Conservation (phyloP, 2,797 vertebrate species). For the Novumbra hubbsi region DNA sequence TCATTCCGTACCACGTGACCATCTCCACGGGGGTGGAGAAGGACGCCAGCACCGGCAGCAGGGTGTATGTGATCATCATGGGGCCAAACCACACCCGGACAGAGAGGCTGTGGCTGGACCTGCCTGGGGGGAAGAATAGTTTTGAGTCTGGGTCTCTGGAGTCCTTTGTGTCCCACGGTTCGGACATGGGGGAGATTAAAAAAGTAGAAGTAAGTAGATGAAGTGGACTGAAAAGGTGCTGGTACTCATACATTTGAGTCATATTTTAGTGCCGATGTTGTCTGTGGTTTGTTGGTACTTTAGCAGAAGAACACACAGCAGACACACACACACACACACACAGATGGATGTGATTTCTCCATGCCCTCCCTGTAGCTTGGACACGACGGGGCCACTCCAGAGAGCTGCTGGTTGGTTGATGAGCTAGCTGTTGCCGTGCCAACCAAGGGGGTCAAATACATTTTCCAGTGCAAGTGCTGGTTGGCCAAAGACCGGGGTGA, state of each 20-base stretch:
- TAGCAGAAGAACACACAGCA: neutral
- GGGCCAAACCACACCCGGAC: constrained; percentile 80
- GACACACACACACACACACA: constrained; percentile 1
- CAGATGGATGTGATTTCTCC: constrained; percentile 37
- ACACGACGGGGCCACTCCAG: constrained; percentile 91
- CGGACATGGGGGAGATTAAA: constrained; percentile 89
- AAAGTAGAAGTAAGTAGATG: constrained; percentile 84
- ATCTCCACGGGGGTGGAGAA: constrained; percentile 83
- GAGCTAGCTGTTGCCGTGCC: constrained; percentile 87
- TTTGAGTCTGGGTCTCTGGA: constrained; percentile 86
- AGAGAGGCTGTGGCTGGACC: constrained; percentile 88
- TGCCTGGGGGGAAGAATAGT: constrained; percentile 73
- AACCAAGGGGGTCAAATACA: constrained; percentile 90
- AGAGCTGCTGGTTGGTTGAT: constrained; percentile 96
- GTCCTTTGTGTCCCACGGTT: constrained; percentile 82
- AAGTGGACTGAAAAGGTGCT: neutral
- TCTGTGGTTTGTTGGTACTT: neutral
- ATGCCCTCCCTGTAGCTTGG: constrained; percentile 79
- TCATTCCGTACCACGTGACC: constrained; percentile 89
- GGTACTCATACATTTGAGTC: neutral
- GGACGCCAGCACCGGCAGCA: constrained; percentile 86
- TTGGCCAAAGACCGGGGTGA: constrained; percentile 96
- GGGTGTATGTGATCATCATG: constrained; percentile 86
- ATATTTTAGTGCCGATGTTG: neutral
- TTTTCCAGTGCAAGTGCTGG: constrained; percentile 92